Percentiles rank a stretch among this genome's conserved stretches.
Evolutionary conservation across 2,113 vertebrate genomes (phyloP).

Genomic region (Egretta garzetta): DNA sequence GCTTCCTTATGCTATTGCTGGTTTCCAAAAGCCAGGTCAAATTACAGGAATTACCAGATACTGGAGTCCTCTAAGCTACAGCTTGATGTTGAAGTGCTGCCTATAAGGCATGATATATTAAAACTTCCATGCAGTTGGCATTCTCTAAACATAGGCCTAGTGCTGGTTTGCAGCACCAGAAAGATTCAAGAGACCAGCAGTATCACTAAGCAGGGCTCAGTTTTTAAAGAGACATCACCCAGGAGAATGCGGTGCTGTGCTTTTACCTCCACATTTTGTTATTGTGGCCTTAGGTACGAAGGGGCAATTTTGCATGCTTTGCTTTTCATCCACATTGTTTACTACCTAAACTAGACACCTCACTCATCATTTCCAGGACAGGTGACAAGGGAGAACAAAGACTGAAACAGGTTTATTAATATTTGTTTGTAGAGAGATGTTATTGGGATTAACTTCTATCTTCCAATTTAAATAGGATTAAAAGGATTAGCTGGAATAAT

Average conservation of each 20-base stretch:
- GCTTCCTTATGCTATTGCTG: not conserved
- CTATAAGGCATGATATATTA: not conserved
- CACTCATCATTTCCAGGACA: conserved; percentile 33
- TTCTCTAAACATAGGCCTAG: not conserved
- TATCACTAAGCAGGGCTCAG: not conserved
- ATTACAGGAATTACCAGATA: not conserved
- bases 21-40: not conserved
- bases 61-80: not conserved
- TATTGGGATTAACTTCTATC: conserved; percentile 73
- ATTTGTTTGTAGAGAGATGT: conserved; percentile 74
- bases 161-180: not conserved
- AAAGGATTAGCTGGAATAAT: conserved; percentile 78
- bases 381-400: conserved; percentile 66
- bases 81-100: not conserved
- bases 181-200: not conserved
- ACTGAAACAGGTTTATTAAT: conserved; percentile 68
- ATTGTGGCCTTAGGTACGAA: not conserved
- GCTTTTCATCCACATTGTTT: conserved; percentile 16
- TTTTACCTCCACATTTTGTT: not conserved
- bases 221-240: not conserved
- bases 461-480: conserved; percentile 77
- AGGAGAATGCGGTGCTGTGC: not conserved
- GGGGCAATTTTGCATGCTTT: conserved; percentile 21
- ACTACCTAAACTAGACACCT: conserved; percentile 24
- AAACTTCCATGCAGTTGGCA: not conserved